Evolutionary conservation across 2,797 vertebrate genomes (phyloP).

Genomic region (Scyliorhinus canicula): DNA sequence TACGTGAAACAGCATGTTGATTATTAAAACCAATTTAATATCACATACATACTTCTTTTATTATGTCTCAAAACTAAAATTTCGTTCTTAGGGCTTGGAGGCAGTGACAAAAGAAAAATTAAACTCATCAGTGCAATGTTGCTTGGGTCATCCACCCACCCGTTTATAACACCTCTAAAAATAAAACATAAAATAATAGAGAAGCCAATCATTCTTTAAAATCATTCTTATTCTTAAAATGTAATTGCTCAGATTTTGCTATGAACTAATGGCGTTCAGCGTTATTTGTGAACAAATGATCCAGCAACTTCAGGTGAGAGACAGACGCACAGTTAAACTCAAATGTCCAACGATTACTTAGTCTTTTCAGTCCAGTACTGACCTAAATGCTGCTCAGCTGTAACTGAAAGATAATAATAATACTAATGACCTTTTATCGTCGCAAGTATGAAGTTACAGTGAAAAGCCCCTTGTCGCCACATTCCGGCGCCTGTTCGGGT

Average conservation of each 20-base stretch:
- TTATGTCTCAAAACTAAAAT: neutral
- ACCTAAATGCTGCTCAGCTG: neutral
- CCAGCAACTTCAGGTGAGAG: neutral
- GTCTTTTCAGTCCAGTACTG: neutral
- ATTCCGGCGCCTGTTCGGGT: no score
- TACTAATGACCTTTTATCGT: no score
- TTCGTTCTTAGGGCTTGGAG: neutral
- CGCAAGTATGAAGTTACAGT: no score
- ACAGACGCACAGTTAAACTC: neutral
- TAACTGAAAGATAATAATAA: neutral
- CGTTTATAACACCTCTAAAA: neutral
- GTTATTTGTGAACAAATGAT: no score
- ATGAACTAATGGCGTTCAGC: neutral
- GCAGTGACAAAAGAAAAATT: neutral
- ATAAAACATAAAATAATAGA: neutral
- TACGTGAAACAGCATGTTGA: neutral
- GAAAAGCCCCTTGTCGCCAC: no score
- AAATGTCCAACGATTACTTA: neutral
- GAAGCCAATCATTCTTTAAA: neutral
- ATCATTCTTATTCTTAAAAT: neutral
- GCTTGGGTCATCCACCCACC: neutral
- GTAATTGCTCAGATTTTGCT: neutral
- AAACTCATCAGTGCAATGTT: neutral
- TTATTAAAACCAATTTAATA: neutral
- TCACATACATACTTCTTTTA: neutral